These are phyloP conservation scores for Perithous albicinctus DNA, from an alignment of 2,888 invertebrate genomes.

Conservation along the genomic window DNA sequence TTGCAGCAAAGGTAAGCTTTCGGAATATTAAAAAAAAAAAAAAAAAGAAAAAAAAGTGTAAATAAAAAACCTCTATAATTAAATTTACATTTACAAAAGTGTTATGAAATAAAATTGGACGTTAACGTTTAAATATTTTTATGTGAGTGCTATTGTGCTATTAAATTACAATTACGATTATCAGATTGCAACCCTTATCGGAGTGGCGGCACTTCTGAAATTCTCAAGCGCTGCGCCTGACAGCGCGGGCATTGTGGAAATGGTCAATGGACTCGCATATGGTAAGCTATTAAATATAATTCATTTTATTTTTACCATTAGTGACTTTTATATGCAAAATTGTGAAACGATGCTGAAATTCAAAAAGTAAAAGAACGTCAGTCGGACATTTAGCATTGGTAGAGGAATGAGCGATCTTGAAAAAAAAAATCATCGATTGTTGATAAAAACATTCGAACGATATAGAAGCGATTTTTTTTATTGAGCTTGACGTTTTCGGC, in stretches of 20 bases:
- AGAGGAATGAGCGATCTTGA: background rate
- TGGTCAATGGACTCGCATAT: constrained; percentile 83
- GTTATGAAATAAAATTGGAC: background rate
- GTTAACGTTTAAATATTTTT: background rate
- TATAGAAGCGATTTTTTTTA: constrained; percentile 16
- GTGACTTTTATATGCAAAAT: background rate
- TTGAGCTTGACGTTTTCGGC: constrained; percentile 41
- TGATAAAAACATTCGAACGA: constrained; percentile 41
- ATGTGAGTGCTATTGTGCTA: background rate
- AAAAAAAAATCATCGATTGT: constrained; percentile 54
- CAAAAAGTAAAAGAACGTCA: background rate
- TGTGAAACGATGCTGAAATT: background rate
- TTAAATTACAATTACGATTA: constrained; percentile 11
- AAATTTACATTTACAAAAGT: background rate
- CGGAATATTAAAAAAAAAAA: background rate
- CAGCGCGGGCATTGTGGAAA: constrained; percentile 84
- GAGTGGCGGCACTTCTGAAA: constrained; percentile 60
- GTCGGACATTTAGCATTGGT: constrained; percentile 29
- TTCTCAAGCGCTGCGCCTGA: constrained; percentile 76
- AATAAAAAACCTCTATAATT: background rate
- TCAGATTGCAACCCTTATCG: constrained; percentile 65
- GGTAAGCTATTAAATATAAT: constrained; percentile 76
- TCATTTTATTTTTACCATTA: background rate
- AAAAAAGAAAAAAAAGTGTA: background rate
- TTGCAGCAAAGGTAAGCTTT: constrained; percentile 73